Base-by-base conservation (phyloP, 2,797 vertebrate genomes). In the Falco columbarius region DNA sequence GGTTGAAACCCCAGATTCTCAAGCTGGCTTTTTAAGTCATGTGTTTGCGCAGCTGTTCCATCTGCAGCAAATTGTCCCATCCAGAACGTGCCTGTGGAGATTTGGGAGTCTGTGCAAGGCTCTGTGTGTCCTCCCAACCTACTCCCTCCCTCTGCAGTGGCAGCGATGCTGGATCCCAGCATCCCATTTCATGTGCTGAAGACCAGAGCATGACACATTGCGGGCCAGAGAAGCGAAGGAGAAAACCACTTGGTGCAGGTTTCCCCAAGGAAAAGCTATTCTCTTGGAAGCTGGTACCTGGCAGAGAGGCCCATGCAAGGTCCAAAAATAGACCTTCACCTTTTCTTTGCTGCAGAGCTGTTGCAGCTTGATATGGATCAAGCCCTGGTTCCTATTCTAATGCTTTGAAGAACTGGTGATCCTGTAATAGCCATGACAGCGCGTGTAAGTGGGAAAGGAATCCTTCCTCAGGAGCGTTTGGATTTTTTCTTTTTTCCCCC, bases 61-160 rank as follows among this genome's bases (percentile, higher is more conserved):
- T 54, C 59, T 58, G 32, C 63, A 42, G 20, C 44, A 59, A 38
- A 14, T 27, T 34, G 6, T 63, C 44, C 30, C 5, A 2, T 38
- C 21, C 34, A 52, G 73, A 51, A 63, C 32, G 61, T 71, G 49
- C 18, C 19, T 61, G 34, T 74, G 73, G 52, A 88, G 52, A 23
- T 74, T 19, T 65, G 51, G 49, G 68, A 73, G 42, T 36, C 27
- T 66, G 9, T 68, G n/a, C 32, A 42, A 46, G 21, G 4, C 14
- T 88, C 17, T 1, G 0, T 0, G 0, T 52, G 5, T 66, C 38
- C 16, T 58, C 32, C 34, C 46, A 26, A 10, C 9, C 12, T 0
- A 3, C 7, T 81, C 19, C 38, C 7, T 70, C 9, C 22, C 7
- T 61, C 18, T 1, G 2, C 40, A 17, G 22, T 5, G 21, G 27